A percentile compares a stretch with the other conserved stretches of the same genome.
Conservation (phyloP, 1,140 invertebrate genomes). For the Bombus haemorrhoidalis region DNA sequence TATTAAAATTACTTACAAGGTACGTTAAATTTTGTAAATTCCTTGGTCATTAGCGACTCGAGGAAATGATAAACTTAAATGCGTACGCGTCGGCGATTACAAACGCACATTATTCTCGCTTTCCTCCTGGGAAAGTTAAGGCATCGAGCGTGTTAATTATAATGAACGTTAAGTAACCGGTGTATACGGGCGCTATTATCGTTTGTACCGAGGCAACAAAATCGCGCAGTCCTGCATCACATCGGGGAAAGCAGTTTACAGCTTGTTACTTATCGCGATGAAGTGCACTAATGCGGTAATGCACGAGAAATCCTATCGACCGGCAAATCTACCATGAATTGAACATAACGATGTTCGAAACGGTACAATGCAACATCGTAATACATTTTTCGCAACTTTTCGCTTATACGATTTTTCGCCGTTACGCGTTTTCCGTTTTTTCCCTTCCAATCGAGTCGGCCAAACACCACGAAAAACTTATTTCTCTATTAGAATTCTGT, state of each 20-base stretch:
- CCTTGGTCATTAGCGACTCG: constrained; percentile 49
- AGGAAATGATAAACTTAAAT: constrained; percentile 71
- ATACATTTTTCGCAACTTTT: constrained; percentile 51
- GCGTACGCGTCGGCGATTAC: constrained; percentile 75
- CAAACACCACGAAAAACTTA: not conserved
- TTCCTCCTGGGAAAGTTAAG: constrained; percentile 82
- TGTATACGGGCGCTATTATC: constrained; percentile 59
- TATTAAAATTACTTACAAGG: constrained; percentile 5
- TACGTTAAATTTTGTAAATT: constrained; percentile 49
- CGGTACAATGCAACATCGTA: constrained; percentile 51
- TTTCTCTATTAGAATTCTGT: not conserved
- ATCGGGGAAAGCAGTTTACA: constrained; percentile 66
- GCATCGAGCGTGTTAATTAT: constrained; percentile 80
- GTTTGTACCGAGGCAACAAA: constrained; percentile 61
- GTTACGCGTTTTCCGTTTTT: not conserved
- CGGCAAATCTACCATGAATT: constrained; percentile 62
- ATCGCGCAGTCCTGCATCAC: constrained; percentile 61
- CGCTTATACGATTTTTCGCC: constrained; percentile 1
- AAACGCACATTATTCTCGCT: constrained; percentile 80
- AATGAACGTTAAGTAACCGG: constrained; percentile 81
- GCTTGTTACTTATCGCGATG: constrained; percentile 69
- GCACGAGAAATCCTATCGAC: constrained; percentile 66
- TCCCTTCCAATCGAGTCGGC: not conserved
- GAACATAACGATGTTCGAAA: constrained; percentile 52
- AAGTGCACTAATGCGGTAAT: constrained; percentile 60